Conservation (phyloP, 2,888 invertebrate genomes). For the Drosophila pegasa region DNA sequence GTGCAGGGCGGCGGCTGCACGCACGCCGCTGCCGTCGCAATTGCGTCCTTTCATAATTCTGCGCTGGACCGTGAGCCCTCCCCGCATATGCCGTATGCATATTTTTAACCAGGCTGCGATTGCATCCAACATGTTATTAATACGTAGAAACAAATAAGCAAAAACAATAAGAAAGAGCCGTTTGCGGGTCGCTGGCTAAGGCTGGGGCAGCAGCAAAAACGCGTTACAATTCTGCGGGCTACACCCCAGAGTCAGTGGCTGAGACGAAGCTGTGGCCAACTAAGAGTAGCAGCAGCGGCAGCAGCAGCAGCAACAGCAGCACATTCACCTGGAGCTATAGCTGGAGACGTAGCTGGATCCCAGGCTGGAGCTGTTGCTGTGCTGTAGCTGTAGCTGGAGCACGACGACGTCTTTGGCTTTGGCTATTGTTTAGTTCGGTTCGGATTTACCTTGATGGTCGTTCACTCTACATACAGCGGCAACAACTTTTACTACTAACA, state of each 20-base stretch:
- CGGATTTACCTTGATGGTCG: slow-evolving; percentile 78
- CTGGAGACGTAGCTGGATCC: slow-evolving; percentile 22
- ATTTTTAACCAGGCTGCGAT: slow-evolving; percentile 76
- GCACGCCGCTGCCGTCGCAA: slow-evolving; percentile 63
- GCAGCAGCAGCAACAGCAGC: slow-evolving; percentile 50
- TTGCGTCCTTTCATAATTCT: slow-evolving; percentile 73
- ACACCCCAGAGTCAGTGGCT: slow-evolving; percentile 64
- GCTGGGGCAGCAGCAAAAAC: slow-evolving; percentile 46
- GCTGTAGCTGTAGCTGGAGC: slow-evolving; percentile 39
- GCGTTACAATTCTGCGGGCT: slow-evolving; percentile 80
- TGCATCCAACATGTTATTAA: slow-evolving; percentile 80
- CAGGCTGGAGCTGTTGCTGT: slow-evolving; percentile 23
- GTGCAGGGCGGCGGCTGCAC: slow-evolving; percentile 58
- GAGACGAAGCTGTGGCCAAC: slow-evolving; percentile 39
- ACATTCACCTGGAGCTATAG: slow-evolving; percentile 75
- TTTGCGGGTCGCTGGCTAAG: slow-evolving; percentile 40
- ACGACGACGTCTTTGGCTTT: slow-evolving; percentile 68
- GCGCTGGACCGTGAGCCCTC: slow-evolving; percentile 13
- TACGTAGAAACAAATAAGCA: slow-evolving; percentile 82
- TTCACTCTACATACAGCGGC: slow-evolving; percentile 71
- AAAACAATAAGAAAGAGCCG: slow-evolving; percentile 76
- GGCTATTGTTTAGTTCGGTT: slow-evolving; percentile 74
- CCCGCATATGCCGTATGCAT: slow-evolving; percentile 58
- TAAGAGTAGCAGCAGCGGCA: slow-evolving; percentile 36
- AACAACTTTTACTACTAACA: slow-evolving; percentile 80